These are phyloP conservation scores for Amphiura filiformis DNA, from an alignment of 35 echinoderm and acorn worm species.

Conservation along the genomic window DNA sequence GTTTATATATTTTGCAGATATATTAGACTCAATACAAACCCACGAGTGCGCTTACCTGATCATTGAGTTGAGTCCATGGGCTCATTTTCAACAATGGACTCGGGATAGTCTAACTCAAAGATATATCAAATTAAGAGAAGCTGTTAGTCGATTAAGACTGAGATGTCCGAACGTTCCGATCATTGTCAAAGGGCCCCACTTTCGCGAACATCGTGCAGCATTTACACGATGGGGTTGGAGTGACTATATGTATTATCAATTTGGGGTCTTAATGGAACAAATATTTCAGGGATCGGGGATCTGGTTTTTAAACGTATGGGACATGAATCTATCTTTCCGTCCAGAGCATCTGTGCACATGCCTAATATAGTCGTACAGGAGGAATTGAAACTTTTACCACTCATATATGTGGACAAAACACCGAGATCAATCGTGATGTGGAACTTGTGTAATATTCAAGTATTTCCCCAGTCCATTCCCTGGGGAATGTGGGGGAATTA, in stretches of 20 bases:
- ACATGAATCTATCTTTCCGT: constrained; percentile 41
- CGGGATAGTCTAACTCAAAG: constrained; percentile 16
- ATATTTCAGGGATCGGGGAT: constrained; percentile 8
- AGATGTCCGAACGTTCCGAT: constrained; percentile 21
- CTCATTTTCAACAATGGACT: constrained; percentile 44
- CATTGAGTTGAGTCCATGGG: constrained; percentile 44
- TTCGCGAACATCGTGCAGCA: not conserved
- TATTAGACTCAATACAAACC: not conserved
- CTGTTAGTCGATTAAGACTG: constrained; percentile 9
- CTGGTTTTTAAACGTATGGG: constrained; percentile 38
- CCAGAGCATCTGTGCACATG: constrained; percentile 46
- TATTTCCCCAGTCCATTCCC: too few species aligned
- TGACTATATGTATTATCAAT: constrained; percentile 2
- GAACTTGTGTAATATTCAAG: too few species aligned
- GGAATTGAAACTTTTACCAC: constrained; percentile 27
- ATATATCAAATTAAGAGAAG: not conserved
- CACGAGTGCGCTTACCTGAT: constrained; percentile 16
- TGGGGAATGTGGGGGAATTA: too few species aligned
- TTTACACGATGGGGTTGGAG: not conserved
- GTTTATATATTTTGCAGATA: not conserved
- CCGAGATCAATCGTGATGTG: too few species aligned
- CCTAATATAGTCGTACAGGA: not conserved
- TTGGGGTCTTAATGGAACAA: not conserved
- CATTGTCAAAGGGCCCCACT: constrained; percentile 32
- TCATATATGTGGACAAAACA: constrained; percentile 3